Conservation (phyloP, 2,113 vertebrate species). For the Xenopus laevis region DNA sequence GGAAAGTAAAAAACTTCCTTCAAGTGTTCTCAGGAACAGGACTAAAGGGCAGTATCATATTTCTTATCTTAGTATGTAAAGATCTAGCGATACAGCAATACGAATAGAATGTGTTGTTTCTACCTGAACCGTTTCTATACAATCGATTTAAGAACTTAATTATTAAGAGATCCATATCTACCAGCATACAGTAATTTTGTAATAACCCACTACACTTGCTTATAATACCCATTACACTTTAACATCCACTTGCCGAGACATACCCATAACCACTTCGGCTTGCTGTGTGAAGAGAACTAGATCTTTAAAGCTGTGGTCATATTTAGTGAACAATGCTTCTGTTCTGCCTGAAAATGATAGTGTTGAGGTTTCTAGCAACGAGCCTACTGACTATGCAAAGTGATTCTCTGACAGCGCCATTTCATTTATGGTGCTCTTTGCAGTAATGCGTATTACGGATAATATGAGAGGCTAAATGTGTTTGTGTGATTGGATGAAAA, state of each 20-base stretch:
- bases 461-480: slow-evolving; percentile 31
- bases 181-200: background rate
- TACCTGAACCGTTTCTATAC: background rate
- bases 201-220: background rate
- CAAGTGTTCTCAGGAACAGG: no score
- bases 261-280: background rate
- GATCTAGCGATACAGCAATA: background rate
- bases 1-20: no score
- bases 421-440: slow-evolving; percentile 27
- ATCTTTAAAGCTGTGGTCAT: background rate
- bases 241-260: background rate
- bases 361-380: slow-evolving; percentile 12
- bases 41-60: no score
- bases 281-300: background rate
- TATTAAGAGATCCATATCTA: background rate
- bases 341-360: slow-evolving; percentile 19
- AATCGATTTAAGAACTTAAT: background rate
- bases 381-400: slow-evolving; percentile 11
- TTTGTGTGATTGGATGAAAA: slow-evolving; percentile 39
- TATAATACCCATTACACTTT: background rate
- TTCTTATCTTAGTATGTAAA: no score
- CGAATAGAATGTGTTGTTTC: background rate
- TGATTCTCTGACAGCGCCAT: slow-evolving; percentile 15
- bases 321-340: slow-evolving; percentile 1
- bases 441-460: slow-evolving; percentile 35